Evolutionary conservation across 92 coral and sea anemone species (phyloP).

Genomic region (Ricordea florida): DNA sequence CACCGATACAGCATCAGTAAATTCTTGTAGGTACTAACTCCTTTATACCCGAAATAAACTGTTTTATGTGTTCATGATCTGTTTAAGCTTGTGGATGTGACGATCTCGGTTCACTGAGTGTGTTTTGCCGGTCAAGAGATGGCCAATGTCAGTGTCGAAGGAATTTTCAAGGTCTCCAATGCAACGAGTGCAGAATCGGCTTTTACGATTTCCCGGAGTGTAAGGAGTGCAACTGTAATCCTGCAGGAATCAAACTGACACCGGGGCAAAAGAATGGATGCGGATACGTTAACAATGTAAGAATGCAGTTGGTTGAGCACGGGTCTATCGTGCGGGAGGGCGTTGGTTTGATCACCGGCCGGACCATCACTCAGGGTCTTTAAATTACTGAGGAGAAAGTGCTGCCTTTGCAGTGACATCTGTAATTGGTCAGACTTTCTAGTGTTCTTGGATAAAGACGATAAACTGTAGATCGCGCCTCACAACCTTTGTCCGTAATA

Average conservation of each 20-base stretch:
- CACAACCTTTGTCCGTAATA: too few species aligned
- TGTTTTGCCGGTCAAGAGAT: constrained; percentile 73
- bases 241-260: constrained; percentile 80
- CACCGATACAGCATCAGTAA: too few species aligned
- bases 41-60: too few species aligned
- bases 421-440: too few species aligned
- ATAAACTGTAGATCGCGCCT: too few species aligned
- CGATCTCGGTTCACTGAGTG: constrained; percentile 81
- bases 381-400: too few species aligned
- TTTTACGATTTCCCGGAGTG: constrained; percentile 88
- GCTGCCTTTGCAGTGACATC: too few species aligned
- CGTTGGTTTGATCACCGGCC: too few species aligned
- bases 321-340: too few species aligned
- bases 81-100: constrained; percentile 83
- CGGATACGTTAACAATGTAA: constrained; percentile 47
- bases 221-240: constrained; percentile 86
- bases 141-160: constrained; percentile 96
- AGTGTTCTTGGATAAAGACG: too few species aligned
- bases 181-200: constrained; percentile 88
- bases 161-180: constrained; percentile 81
- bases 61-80: neutral
- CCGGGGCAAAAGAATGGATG: constrained; percentile 66
- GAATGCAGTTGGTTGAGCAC: neutral
- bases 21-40: too few species aligned
- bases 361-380: too few species aligned